A percentile compares a stretch with the other conserved stretches of the same genome.
phyloP scores from a whole-genome alignment of 1,140 invertebrate genomes.

The Hycleus phaleratus region DNA sequence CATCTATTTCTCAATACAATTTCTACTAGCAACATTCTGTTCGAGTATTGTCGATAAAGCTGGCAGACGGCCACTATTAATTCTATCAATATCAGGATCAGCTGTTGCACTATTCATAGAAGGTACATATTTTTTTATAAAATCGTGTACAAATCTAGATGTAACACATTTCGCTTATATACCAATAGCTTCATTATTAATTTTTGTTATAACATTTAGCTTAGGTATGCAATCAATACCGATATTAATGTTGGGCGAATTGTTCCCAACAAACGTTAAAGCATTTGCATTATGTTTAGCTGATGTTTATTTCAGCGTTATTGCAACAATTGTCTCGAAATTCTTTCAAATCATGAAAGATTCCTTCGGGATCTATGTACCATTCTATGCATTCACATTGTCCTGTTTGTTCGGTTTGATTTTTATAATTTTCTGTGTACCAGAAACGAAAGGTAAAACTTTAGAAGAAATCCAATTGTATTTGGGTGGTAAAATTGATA shows the following conservation, averaged over 20 bases:
- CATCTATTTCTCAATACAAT: slow-evolving; percentile 56
- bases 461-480: slow-evolving; percentile 46
- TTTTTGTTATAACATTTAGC: slow-evolving; percentile 62
- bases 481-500: slow-evolving; percentile 23
- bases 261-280: slow-evolving; percentile 63
- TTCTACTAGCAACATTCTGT: slow-evolving; percentile 54
- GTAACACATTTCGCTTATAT: slow-evolving; percentile 34
- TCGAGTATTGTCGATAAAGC: slow-evolving; percentile 61
- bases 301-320: slow-evolving; percentile 60
- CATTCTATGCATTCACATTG: slow-evolving; percentile 66
- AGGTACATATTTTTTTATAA: slow-evolving; percentile 53
- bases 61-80: slow-evolving; percentile 60
- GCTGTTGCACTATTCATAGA: slow-evolving; percentile 47
- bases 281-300: slow-evolving; percentile 60
- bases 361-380: slow-evolving; percentile 54
- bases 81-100: slow-evolving; percentile 51
- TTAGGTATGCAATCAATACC: slow-evolving; percentile 66
- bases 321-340: slow-evolving; percentile 66
- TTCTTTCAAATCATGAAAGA: slow-evolving; percentile 59
- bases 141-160: slow-evolving; percentile 37
- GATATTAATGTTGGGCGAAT: slow-evolving; percentile 62
- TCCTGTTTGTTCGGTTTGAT: slow-evolving; percentile 55
- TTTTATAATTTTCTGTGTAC: slow-evolving; percentile 58
- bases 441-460: slow-evolving; percentile 77
- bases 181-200: slow-evolving; percentile 57